Conservation (phyloP, 2,888 invertebrate species). For the Pristionchus maxplancki region DNA sequence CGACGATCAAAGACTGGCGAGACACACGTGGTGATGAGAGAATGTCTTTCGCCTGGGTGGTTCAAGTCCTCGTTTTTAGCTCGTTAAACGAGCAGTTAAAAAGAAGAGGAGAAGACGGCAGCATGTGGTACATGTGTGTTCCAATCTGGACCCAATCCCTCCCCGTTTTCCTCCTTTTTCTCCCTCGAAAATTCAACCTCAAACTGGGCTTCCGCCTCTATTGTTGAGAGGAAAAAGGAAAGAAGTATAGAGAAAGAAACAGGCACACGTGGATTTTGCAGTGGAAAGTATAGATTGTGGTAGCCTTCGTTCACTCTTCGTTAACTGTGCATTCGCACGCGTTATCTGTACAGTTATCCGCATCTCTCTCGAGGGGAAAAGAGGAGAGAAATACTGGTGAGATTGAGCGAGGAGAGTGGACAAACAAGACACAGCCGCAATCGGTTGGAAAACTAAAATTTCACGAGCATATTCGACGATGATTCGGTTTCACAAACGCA, state of each 20-base stretch:
- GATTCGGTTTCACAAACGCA: neutral
- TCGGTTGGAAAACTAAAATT: slow-evolving; percentile 13
- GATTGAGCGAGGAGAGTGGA: neutral
- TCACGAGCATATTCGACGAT: neutral
- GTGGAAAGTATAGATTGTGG: no score
- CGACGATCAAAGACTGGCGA: no score
- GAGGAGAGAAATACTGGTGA: neutral
- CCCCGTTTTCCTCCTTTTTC: neutral
- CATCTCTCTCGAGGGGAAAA: neutral
- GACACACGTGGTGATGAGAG: no score
- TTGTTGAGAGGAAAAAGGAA: neutral
- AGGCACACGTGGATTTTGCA: neutral
- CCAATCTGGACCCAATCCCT: neutral
- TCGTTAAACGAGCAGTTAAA: neutral
- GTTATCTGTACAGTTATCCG: slow-evolving; percentile 29
- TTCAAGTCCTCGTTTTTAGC: neutral
- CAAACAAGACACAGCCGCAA: neutral
- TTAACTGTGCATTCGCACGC: slow-evolving; percentile 15
- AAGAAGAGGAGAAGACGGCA: neutral
- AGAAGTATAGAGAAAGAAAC: neutral
- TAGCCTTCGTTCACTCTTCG: neutral
- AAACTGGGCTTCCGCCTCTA: slow-evolving; percentile 3
- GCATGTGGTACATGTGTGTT: neutral
- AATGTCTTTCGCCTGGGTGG: neutral
- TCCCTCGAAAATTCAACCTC: neutral